Conservation (phyloP, 2,113 vertebrate genomes). For the Argyrosomus japonicus region DNA sequence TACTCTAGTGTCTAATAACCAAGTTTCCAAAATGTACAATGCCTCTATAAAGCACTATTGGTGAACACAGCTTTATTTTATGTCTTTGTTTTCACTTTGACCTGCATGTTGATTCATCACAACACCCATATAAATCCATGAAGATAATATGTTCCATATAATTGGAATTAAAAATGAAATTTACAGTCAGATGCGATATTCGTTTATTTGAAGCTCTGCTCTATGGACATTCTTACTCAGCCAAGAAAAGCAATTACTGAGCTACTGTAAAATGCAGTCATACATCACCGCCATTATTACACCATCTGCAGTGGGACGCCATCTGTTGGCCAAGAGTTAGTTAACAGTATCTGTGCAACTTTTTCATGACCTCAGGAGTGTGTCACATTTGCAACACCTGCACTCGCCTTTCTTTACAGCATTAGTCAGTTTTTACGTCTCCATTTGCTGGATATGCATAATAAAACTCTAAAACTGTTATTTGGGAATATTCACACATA, state of each 20-base stretch:
- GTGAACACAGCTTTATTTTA: neutral
- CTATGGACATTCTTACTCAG: conserved; percentile 19
- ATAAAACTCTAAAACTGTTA: neutral
- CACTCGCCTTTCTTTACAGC: neutral
- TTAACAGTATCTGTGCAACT: neutral
- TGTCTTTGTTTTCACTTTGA: neutral
- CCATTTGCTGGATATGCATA: neutral
- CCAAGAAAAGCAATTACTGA: conserved; percentile 33
- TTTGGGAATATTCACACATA: conserved; percentile 12
- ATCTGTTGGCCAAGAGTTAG: conserved; percentile 31
- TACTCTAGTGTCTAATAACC: neutral
- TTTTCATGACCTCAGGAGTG: conserved; percentile 19
- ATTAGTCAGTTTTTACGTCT: conserved; percentile 5
- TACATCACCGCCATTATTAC: conserved; percentile 13
- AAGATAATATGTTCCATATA: neutral
- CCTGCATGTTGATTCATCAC: no score
- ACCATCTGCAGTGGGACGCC: conserved; percentile 23
- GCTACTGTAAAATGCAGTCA: conserved; percentile 23
- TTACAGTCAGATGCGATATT: neutral
- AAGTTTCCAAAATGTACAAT: neutral
- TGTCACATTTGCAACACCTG: conserved; percentile 19
- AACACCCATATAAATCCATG: neutral
- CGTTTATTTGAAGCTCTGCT: neutral
- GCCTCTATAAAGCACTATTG: neutral
- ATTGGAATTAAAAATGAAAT: conserved; percentile 8